Base-by-base conservation (phyloP, 2,888 invertebrate genomes). In the Limnephilus lunatus region DNA sequence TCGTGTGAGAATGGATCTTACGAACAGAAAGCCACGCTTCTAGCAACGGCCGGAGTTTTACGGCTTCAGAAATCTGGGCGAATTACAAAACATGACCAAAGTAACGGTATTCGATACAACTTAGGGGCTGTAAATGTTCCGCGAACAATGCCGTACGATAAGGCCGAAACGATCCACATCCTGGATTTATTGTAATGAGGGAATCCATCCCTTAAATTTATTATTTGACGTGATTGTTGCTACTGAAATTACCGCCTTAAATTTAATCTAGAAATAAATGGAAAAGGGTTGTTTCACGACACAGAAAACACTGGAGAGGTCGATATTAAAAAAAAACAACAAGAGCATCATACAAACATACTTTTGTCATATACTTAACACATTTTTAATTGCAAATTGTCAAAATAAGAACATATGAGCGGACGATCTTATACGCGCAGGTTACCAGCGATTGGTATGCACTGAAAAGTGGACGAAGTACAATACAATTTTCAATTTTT, bases 101-200 rank as follows among this genome's bases (percentile, higher is more conserved):
- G 68, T 68, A 68, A 68, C 68, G 68, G 68, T 5, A 68, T 68
- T n/a, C 25, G 68, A 68, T 68, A 68, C 68, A 68, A 68, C 68
- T 68, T 68, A 68, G 68, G 68, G 25, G 68, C 9, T 68, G 68
- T 68, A 68, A 68, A 68, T 9, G 68, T n/a, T 68, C 9, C 9
- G 7, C 25, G 68, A 68, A 68, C 68, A 68, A 68, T 68, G 25
- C 25, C 25, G 9, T 68, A n/a, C 68, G 68, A 68, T 68, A 68
- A 68, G 68, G 68, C 25, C 9, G 68, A 68, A 68, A 68, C 68
- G 68, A 68, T 68, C 68, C 68, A 68, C 68, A 25, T 68, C 68
- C 68, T 68, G 68, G n/a, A 68, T 68, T 68, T 68, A 68, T 68
- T 68, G 68, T 68, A 68, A 68, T 68, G 68, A 68, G 68, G 68